Percentiles rank a stretch among this genome's conserved stretches.
These are phyloP conservation scores for Thysanoteuthis rhombus DNA, from an alignment of 2,888 invertebrate species.

Conservation along the genomic window DNA sequence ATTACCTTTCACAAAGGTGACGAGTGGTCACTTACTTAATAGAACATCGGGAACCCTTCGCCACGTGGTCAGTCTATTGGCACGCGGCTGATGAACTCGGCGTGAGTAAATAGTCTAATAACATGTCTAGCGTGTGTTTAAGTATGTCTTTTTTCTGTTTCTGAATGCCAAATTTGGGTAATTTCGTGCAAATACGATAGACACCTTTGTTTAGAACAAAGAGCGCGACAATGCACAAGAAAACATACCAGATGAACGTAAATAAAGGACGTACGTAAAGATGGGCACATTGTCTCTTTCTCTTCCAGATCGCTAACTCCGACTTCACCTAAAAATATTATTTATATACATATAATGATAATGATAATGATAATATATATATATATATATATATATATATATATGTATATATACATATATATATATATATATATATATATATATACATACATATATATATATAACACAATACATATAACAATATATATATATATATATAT, in stretches of 20 bases:
- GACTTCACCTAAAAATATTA: too few relatives aligned
- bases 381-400: too few relatives aligned
- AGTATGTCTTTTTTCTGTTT: not conserved
- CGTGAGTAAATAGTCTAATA: not conserved
- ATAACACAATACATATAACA: too few relatives aligned
- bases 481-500: too few relatives aligned
- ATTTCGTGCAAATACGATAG: not conserved
- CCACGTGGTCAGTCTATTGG: not conserved
- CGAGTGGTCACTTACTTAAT: not conserved
- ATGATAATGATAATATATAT: too few relatives aligned
- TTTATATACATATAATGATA: not conserved
- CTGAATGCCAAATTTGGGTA: not conserved
- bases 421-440: too few relatives aligned
- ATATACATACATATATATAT: too few relatives aligned
- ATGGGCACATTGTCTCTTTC: not conserved
- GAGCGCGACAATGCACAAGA: not conserved
- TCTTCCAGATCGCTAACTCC: not conserved
- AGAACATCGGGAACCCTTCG: not conserved
- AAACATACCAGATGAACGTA: not conserved
- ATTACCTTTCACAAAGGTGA: not conserved
- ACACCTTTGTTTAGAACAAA: not conserved
- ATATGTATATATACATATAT: too few relatives aligned
- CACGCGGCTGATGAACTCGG: not conserved
- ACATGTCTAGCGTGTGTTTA: not conserved
- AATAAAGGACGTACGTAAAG: too few relatives aligned